phyloP scores from a whole-genome alignment of 1,140 invertebrate genomes.

The Drosophila persimilis region DNA sequence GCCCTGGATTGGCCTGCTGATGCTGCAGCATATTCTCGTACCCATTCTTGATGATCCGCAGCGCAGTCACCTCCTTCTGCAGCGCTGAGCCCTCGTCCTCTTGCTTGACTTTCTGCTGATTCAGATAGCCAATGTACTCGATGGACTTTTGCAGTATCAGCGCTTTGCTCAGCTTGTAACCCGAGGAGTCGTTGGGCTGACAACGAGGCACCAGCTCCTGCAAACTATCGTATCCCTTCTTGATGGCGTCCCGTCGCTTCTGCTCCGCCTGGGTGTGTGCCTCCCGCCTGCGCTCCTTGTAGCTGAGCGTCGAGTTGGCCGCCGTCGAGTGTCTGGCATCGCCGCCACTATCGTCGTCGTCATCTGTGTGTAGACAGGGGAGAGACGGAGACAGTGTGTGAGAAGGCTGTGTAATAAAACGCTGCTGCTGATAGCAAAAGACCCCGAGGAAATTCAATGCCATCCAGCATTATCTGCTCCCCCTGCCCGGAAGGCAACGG shows the following conservation, averaged over 20 bases:
- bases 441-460: constrained; percentile 44
- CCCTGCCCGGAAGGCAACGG: constrained; percentile 33
- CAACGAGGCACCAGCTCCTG: constrained; percentile 97
- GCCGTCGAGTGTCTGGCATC: constrained; percentile 84
- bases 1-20: constrained; percentile 95
- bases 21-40: constrained; percentile 98
- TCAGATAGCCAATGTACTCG: constrained; percentile 94
- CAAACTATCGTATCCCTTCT: constrained; percentile 96
- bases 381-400: constrained; percentile 30
- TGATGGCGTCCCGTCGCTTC: constrained; percentile 97
- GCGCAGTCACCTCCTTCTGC: constrained; percentile 96
- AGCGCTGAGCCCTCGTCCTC: constrained; percentile 95
- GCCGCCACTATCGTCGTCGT: constrained; percentile 92
- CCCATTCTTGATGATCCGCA: constrained; percentile 96
- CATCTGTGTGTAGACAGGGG: constrained; percentile 42
- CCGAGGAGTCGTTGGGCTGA: constrained; percentile 89
- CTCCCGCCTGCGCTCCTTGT: constrained; percentile 96
- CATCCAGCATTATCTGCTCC: constrained; percentile 51
- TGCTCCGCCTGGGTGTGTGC: constrained; percentile 99
- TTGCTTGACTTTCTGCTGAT: constrained; percentile 96
- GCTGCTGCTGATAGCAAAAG: constrained; percentile 44
- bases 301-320: constrained; percentile 88
- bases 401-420: constrained; percentile 53
- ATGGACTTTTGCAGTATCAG: constrained; percentile 96
- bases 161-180: constrained; percentile 98